Percentiles rank a stretch among this genome's conserved stretches.
Conservation (phyloP, 2,888 invertebrate genomes). For the Drosophila helvetica region DNA sequence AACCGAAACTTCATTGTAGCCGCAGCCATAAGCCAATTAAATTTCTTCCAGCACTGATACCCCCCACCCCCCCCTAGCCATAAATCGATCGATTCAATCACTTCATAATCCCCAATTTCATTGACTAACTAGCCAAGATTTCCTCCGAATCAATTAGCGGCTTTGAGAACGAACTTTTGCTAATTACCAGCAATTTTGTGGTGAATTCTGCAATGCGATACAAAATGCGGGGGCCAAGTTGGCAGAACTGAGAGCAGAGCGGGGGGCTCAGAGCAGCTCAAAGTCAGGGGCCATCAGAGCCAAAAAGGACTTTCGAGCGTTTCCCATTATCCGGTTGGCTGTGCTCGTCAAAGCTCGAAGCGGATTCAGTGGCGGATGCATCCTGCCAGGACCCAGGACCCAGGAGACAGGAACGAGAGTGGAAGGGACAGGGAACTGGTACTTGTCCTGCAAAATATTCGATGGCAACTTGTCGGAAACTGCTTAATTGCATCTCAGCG, state of each 20-base stretch:
- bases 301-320: slow-evolving; percentile 33
- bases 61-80: too few relatives aligned
- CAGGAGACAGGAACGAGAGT: not conserved
- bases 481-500: slow-evolving; percentile 81
- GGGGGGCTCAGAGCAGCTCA: slow-evolving; percentile 18
- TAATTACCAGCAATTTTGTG: slow-evolving; percentile 63
- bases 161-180: slow-evolving; percentile 54
- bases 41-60: not conserved
- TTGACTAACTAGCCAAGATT: slow-evolving; percentile 4
- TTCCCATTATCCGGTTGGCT: slow-evolving; percentile 50
- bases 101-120: slow-evolving; percentile 11
- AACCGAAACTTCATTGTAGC: not conserved
- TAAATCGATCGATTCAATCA: slow-evolving; percentile 4
- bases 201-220: slow-evolving; percentile 39
- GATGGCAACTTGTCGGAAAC: slow-evolving; percentile 75
- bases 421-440: slow-evolving; percentile 23
- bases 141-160: slow-evolving; percentile 25
- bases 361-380: slow-evolving; percentile 42
- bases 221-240: slow-evolving; percentile 28
- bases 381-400: slow-evolving; percentile 23
- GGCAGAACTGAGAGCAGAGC: slow-evolving; percentile 5
- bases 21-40: not conserved
- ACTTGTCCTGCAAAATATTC: slow-evolving; percentile 51
- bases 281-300: slow-evolving; percentile 43
- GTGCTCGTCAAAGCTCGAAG: slow-evolving; percentile 45